These are phyloP conservation scores for Orthosia cruda DNA, from an alignment of 2,888 invertebrate genomes.

Conservation along the genomic window DNA sequence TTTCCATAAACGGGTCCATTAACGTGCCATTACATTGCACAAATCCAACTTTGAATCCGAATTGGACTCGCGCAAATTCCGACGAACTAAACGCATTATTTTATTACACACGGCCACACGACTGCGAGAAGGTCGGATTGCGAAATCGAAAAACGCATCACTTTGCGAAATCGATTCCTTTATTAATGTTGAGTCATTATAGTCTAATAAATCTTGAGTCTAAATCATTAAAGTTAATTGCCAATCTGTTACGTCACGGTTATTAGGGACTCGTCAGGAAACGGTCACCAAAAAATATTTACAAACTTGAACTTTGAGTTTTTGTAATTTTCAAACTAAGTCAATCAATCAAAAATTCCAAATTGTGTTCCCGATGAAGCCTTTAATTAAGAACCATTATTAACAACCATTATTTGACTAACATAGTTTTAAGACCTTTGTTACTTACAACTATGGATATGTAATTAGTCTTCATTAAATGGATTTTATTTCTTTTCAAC, in stretches of 20 bases:
- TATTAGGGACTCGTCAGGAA: constrained; percentile 21
- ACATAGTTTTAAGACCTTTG: no score
- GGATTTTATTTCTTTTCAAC: no score
- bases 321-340: constrained; percentile 23
- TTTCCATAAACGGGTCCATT: constrained; percentile 53
- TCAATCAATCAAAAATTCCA: constrained; percentile 38
- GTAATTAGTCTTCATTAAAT: no score
- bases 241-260: constrained; percentile 12
- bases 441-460: no score
- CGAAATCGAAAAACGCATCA: constrained; percentile 38
- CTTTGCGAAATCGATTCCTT: constrained; percentile 36
- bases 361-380: constrained; percentile 21
- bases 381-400: constrained; percentile 18
- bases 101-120: constrained; percentile 19
- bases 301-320: constrained; percentile 39
- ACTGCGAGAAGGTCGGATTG: constrained; percentile 35
- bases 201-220: constrained; percentile 18
- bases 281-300: constrained; percentile 28
- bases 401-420: no score
- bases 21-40: constrained; percentile 35
- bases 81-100: constrained; percentile 44
- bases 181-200: constrained; percentile 13
- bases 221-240: constrained; percentile 31
- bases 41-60: no score
- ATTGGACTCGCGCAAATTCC: constrained; percentile 24